These are phyloP conservation scores for Neolamprologus fasciatus DNA, from an alignment of 2,113 vertebrate genomes.

Conservation along the genomic window DNA sequence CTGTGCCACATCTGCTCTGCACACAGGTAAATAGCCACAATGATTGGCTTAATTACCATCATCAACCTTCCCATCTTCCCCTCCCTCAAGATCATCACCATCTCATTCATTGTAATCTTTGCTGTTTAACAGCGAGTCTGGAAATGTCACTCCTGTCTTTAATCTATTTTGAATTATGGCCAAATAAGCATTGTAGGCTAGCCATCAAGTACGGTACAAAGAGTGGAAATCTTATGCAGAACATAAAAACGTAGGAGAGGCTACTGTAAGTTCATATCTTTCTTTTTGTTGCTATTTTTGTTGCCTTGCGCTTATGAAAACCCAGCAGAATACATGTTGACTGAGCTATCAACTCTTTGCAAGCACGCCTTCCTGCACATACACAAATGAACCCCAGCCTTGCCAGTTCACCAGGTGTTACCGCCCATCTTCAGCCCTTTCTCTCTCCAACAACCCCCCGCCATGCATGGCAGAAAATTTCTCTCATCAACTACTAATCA, in stretches of 20 bases:
- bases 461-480: conserved; percentile 32
- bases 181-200: neutral
- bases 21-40: conserved; percentile 34
- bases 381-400: conserved; percentile 10
- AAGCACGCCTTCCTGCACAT: neutral
- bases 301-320: neutral
- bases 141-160: conserved; percentile 8
- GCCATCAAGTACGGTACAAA: neutral
- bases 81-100: conserved; percentile 11
- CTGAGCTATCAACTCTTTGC: neutral
- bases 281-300: neutral
- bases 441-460: conserved; percentile 6
- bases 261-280: neutral
- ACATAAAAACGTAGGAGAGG: neutral
- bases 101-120: neutral
- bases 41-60: conserved; percentile 43
- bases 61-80: conserved; percentile 9
- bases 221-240: neutral
- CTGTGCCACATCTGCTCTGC: conserved; percentile 30
- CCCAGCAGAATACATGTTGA: neutral
- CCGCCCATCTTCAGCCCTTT: conserved; percentile 10
- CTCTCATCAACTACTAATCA: conserved; percentile 68
- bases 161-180: neutral
- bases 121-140: neutral
- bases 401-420: conserved; percentile 55